A percentile compares a stretch with the other conserved stretches of the same genome.
Evolutionary conservation across 2,888 invertebrate species (phyloP).

Genomic region (Oxyteleia sp.): DNA sequence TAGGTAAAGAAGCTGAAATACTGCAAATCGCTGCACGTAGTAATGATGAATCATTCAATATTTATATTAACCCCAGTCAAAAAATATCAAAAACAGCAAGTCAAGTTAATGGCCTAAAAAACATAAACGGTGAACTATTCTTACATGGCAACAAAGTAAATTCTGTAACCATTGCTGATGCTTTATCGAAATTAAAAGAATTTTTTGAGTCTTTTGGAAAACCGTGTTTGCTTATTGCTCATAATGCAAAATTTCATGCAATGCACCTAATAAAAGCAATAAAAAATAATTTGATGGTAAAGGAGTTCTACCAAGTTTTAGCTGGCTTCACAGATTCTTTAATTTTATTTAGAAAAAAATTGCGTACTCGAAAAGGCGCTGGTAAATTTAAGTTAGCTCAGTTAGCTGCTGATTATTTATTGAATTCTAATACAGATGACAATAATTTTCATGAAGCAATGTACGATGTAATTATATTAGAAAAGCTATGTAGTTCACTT

Average conservation of each 20-base stretch:
- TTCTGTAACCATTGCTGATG: no score
- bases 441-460: constrained; percentile 14
- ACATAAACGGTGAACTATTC: constrained; percentile 22
- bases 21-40: constrained; percentile 49
- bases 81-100: constrained; percentile 31
- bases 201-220: background rate
- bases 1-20: constrained; percentile 28
- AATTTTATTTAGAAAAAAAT: constrained; percentile 5
- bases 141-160: no score
- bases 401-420: constrained; percentile 10
- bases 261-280: constrained; percentile 22
- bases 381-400: constrained; percentile 18
- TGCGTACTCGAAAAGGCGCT: constrained; percentile 16
- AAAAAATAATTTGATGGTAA: background rate
- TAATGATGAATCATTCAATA: constrained; percentile 45
- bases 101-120: constrained; percentile 37
- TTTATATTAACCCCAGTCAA: constrained; percentile 52
- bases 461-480: background rate
- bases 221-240: constrained; percentile 40
- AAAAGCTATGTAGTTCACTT: background rate
- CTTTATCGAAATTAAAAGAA: no score
- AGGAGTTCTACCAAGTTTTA: background rate
- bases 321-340: constrained; percentile 12
- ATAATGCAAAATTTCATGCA: constrained; percentile 38
- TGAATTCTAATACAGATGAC: constrained; percentile 1